phyloP scores from a whole-genome alignment of 1,140 invertebrate species.

The Alviniconcha marisindica region DNA sequence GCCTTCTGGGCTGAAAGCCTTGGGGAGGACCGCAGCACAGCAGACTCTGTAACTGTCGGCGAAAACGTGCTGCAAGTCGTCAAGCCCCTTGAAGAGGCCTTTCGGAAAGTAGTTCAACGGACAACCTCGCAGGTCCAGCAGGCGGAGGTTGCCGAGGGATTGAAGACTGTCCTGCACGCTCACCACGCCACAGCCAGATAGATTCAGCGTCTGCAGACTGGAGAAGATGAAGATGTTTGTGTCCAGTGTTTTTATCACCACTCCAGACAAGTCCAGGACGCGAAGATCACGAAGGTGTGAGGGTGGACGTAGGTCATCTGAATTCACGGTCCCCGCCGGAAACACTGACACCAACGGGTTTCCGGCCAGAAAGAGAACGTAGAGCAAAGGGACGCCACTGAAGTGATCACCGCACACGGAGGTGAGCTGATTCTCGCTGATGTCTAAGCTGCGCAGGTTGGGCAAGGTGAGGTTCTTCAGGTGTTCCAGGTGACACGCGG shows the following conservation, averaged over 20 bases:
- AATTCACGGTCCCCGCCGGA: no score
- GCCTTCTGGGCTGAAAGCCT: no score
- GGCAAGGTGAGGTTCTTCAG: neutral
- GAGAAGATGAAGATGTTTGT: no score
- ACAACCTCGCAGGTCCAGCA: neutral
- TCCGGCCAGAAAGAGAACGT: no score
- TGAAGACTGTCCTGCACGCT: conserved; percentile 41
- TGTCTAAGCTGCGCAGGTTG: conserved; percentile 37
- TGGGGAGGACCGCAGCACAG: no score
- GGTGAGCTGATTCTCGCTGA: conserved; percentile 24
- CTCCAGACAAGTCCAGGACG: neutral
- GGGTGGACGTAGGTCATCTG: no score
- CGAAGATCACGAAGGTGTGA: no score
- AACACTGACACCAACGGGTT: no score
- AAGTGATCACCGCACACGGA: no score
- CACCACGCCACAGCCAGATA: conserved; percentile 33
- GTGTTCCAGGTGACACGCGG: neutral
- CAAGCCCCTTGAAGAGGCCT: neutral
- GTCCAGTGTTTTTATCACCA: neutral
- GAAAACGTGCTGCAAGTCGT: conserved; percentile 14
- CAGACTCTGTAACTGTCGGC: no score
- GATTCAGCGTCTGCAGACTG: conserved; percentile 37
- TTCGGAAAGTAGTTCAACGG: neutral
- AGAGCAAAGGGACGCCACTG: no score
- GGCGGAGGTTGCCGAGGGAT: conserved; percentile 31